Base-by-base conservation (phyloP, 2,113 vertebrate genomes). In the Perca flavescens region DNA sequence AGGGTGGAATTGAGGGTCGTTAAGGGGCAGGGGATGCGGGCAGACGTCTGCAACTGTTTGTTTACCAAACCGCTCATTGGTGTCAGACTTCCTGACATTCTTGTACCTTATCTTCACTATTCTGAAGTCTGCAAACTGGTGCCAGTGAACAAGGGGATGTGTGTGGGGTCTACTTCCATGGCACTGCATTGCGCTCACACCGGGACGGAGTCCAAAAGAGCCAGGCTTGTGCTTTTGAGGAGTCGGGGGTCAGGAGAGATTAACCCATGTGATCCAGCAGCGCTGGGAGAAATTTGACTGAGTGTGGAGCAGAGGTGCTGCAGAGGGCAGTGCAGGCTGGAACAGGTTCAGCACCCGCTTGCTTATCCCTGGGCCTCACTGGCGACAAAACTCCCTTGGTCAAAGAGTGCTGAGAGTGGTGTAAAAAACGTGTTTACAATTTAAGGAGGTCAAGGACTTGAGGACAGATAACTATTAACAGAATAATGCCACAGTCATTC, bases 401-500 rank as follows among this genome's bases (percentile, higher is more conserved):
- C 96, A 96, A 96, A 96, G 89, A 70, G 94, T 96, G 96, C 96
- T 97, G 96, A 96, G 95, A 93, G 91, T 84, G 92, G 93, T 91
- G 91, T 93, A 93, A 94, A 94, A 94, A 96, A 96, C 91, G 91
- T 98, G 97, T 98, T 98, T 98, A 97, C 97, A 97, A 96, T 93
- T 90, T 77, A 8, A 88, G 94, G 95, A 95, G 97, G 97, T 99
- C 98, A 99, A 98, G 97, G 97, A 97, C 97, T 97, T 96, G 93
- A 91, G 95, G 96, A 96, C 95, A 98, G 97, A 98, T 97, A 97
- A 96, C 96, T 96, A 97, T 97, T 97, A 97, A 95, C 96, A 96
- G 96, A 97, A 96, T 97, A 96, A 96, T 94, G 90, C 95, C 93
- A 93, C 95, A 94, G 94, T 95, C 94, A 95, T 95, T 97, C 94